Percentiles rank a stretch among this genome's conserved stretches.
phyloP scores from a whole-genome alignment of 1,140 invertebrate genomes.

The Caenorhabditis tropicalis region DNA sequence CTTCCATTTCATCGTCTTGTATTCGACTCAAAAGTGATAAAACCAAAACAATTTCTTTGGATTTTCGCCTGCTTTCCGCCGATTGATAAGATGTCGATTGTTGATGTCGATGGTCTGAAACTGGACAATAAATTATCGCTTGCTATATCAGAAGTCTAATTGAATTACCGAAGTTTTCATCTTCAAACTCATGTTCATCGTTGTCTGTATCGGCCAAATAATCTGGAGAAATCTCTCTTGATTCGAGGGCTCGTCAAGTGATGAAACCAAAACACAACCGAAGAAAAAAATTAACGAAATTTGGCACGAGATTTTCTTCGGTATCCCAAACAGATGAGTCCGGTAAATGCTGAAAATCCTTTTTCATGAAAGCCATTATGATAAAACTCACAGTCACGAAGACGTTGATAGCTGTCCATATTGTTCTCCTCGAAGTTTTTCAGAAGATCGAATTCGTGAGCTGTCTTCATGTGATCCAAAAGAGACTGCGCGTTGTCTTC shows the following conservation, averaged over 20 bases:
- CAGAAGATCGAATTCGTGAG: slow-evolving; percentile 67
- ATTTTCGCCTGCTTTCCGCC: too few species aligned
- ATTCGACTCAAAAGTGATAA: neutral
- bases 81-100: neutral
- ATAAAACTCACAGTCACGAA: too few species aligned
- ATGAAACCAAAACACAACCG: too few species aligned
- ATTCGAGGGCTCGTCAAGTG: neutral
- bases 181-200: neutral
- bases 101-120: neutral
- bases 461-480: slow-evolving; percentile 63
- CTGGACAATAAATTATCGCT: too few species aligned
- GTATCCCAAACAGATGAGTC: slow-evolving; percentile 63
- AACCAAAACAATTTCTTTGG: neutral
- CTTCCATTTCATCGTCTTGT: neutral
- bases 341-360: slow-evolving; percentile 55
- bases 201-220: neutral
- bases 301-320: slow-evolving; percentile 69
- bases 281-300: slow-evolving; percentile 67
- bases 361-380: too few species aligned
- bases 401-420: slow-evolving; percentile 65
- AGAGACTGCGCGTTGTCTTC: slow-evolving; percentile 60
- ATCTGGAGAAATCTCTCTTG: neutral
- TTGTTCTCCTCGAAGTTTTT: slow-evolving; percentile 64
- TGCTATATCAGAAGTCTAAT: too few species aligned
- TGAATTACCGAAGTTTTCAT: neutral